Conservation (phyloP, 2,113 vertebrate genomes). For the Xenopus borealis region DNA sequence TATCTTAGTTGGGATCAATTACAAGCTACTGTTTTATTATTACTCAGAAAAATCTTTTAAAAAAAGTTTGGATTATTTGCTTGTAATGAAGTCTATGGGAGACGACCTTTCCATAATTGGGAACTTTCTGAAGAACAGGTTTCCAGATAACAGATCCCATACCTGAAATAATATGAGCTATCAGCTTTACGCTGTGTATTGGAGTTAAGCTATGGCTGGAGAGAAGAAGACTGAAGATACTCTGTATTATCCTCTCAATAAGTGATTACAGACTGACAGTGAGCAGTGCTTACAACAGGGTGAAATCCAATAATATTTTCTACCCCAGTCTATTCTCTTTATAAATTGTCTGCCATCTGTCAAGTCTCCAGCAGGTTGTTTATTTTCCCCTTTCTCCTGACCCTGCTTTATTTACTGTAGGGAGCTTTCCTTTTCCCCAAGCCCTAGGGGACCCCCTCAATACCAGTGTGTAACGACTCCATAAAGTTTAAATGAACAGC, state of each 20-base stretch:
- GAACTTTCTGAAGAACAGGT: too few species aligned
- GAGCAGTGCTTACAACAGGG: slow-evolving; percentile 15
- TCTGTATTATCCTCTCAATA: neutral
- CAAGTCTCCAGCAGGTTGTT: neutral
- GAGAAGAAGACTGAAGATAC: too few species aligned
- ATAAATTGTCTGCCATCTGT: neutral
- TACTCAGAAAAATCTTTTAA: too few species aligned
- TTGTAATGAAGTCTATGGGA: too few species aligned
- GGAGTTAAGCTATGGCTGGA: too few species aligned
- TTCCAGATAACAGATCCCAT: too few species aligned
- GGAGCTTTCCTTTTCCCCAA: slow-evolving; percentile 39
- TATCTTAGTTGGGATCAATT: too few species aligned
- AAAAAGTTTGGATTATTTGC: too few species aligned
- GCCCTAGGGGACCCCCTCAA: slow-evolving; percentile 49
- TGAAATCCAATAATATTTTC: slow-evolving; percentile 24
- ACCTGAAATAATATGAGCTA: too few species aligned
- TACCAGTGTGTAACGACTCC: slow-evolving; percentile 38
- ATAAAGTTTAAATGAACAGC: slow-evolving; percentile 27
- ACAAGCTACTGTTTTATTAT: too few species aligned
- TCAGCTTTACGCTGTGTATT: too few species aligned
- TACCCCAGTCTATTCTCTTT: slow-evolving; percentile 19
- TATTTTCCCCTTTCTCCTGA: slow-evolving; percentile 35
- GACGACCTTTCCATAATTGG: too few species aligned
- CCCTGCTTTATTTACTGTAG: slow-evolving; percentile 6
- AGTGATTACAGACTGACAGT: neutral